Conservation (phyloP, 2,113 vertebrate genomes). For the Cinclus mexicanus region DNA sequence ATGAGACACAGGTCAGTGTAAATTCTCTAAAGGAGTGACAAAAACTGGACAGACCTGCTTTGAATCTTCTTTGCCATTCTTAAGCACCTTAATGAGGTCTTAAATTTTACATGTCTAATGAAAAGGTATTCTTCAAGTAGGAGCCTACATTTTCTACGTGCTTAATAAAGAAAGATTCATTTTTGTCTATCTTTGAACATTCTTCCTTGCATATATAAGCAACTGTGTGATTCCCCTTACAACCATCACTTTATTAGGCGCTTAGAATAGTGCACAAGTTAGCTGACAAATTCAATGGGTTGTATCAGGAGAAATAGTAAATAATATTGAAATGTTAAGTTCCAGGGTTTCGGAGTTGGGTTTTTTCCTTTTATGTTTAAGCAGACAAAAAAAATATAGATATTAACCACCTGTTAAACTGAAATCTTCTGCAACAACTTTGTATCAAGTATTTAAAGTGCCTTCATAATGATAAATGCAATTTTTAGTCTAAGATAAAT, state of each 20-base stretch:
- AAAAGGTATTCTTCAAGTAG: background rate
- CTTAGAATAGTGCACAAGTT: background rate
- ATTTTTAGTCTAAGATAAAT: background rate
- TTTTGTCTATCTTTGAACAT: background rate
- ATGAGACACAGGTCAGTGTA: background rate
- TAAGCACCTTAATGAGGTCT: background rate
- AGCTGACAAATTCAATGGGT: background rate
- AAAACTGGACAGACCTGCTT: background rate
- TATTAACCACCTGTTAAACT: background rate
- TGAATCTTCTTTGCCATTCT: background rate
- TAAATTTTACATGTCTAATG: background rate
- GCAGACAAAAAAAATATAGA: background rate
- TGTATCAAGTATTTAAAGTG: background rate
- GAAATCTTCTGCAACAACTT: background rate
- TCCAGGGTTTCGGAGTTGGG: accelerated
- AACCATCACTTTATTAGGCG: background rate
- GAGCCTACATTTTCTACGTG: background rate
- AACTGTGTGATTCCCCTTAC: background rate
- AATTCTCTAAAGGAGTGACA: background rate
- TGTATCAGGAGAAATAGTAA: background rate
- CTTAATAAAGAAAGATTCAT: background rate
- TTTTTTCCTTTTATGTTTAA: background rate
- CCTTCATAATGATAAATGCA: background rate
- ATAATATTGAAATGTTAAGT: background rate
- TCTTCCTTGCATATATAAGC: background rate